phyloP scores from a whole-genome alignment of 2,113 vertebrate genomes.

The Origma solitaria region DNA sequence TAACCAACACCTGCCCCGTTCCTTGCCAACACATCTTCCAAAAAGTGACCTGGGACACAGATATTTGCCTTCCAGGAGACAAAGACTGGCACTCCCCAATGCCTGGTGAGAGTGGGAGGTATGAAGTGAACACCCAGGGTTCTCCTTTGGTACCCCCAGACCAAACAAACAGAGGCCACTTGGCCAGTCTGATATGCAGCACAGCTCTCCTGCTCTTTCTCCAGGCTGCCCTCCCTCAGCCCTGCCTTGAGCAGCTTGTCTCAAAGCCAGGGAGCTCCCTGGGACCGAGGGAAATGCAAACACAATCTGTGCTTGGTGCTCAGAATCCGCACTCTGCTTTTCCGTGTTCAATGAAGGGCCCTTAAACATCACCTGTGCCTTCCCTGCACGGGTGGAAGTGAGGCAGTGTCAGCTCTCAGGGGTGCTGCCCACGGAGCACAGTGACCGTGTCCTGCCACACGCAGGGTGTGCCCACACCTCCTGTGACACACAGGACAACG shows the following conservation, averaged over 20 bases:
- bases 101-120: not conserved
- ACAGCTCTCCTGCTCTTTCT: not conserved
- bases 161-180: not conserved
- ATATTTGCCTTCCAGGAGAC: not conserved
- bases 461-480: not conserved
- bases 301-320: not conserved
- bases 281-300: not conserved
- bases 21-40: not conserved
- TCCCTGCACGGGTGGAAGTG: not conserved
- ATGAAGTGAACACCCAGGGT: not conserved
- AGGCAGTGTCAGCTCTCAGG: not conserved
- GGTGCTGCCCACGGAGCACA: not conserved
- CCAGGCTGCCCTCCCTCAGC: not conserved
- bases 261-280: not conserved
- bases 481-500: rapidly evolving
- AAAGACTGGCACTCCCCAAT: not conserved
- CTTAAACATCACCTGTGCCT: not conserved
- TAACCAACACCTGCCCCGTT: not conserved
- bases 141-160: not conserved
- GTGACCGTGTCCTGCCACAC: rapidly evolving
- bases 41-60: not conserved
- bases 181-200: not conserved
- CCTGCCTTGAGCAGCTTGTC: not conserved
- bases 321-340: not conserved
- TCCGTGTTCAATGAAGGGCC: not conserved